Evolutionary conservation across 2,113 vertebrate genomes (phyloP), one percentile per base, ranked within the genome.

Genomic region (Orientallactaga bullata): DNA sequence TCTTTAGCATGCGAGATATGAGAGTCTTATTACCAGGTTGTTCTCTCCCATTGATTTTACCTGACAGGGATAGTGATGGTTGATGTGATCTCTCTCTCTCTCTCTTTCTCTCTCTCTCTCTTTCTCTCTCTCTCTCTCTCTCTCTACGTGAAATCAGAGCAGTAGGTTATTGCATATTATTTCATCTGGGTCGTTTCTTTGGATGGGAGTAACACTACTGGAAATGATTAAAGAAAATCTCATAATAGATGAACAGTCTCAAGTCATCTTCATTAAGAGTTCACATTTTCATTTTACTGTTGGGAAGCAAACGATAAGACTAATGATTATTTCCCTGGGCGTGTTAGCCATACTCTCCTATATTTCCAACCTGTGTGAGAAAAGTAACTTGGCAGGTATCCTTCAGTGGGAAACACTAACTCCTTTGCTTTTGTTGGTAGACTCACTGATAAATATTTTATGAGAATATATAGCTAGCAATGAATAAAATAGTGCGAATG

Each of bases 281-380:
- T 93, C 28, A 71, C 86, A 76, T 89, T 95, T 90, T 79, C 51
- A 71, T 69, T 89, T 86, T 66, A 30, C 82, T 30, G 28, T 42
- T 80, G 28, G 55, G 85, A 88, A 96, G 60, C 21, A 63, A 88
- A 55, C 20, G 28, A 66, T 87, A 93, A 91, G 12, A 68, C 39
- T 87, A 78, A 72, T 80, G 47, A 80, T 76, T 71, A 51, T 65
- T 95, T 24, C 55, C 81, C 81, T 7, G 74, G 58, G 23, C 39
- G 55, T 85, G 2, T 71, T 81, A 91, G 92, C 12, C 2, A 30
- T 85, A 13, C 20, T 78, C 78, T 35, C 35, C 47, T 28, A 7
- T 8, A 47, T 93, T 76, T 74, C 37, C 26, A 94, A 58, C 61
- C 2, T 68, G 88, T 28, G 32, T 79, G 58, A 78, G 47, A 78